Evolutionary conservation across 2,888 invertebrate genomes (phyloP), one percentile per base, ranked within the genome.

Genomic region (Labia minor): DNA sequence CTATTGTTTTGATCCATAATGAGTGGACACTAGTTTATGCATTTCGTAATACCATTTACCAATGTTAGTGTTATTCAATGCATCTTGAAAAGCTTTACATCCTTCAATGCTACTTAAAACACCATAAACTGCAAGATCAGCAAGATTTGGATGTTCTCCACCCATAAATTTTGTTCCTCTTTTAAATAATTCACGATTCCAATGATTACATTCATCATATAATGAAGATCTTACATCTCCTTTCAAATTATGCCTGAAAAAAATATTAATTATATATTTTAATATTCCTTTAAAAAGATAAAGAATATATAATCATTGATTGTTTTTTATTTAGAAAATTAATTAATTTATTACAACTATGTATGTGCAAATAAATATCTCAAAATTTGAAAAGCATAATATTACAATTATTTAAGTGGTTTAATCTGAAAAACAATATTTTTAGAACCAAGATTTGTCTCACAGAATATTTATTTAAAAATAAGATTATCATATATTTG

Each of bases 71-170:
- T 91, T 81, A 1, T 81, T 72, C 37, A 88, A 76, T 63, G 90
- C 79, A 76, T 97, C 97, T 72, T 87, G 80, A 76, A 97, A 97
- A 0, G 97, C 93, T 61, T 81, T 77, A 74, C 95, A 95, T 0
- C 96, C 96, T 78, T 97, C 95, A 75, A 97, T 94, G 75, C 95
- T 94, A 76, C 86, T 89, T 2, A 97, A 80, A 1, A 94, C 86
- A 1, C 97, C 97, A 75, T 87, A 97, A 1, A 96, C 90, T 0
- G 94, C 85, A 65, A 99, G 80, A 81, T 99, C 98, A 0, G 96
- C 92, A 6, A 99, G 81, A 77, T 96, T 91, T 0, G 98, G 98
- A 70, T 83, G 77, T 19, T 78, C 74, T 0, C 97, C 98, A 6
- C 98, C 98, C 79, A 92, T 85, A 76, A 94, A 99, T 19, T 80